Evolutionary conservation across 1,140 invertebrate species (phyloP).

Genomic region (Pemphigus obesinymphae): DNA sequence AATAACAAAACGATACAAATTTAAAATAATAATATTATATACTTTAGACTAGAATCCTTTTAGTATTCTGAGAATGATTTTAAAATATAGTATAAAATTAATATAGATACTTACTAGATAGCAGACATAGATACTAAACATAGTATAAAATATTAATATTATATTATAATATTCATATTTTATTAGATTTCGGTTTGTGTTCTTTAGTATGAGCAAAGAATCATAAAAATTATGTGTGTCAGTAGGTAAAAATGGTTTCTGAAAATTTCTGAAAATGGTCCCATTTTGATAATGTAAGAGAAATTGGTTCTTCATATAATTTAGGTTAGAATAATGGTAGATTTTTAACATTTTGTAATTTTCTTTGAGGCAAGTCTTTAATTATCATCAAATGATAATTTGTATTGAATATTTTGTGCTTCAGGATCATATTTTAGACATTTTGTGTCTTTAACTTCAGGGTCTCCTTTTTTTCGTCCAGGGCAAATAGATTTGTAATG

Average conservation of each 20-base stretch:
- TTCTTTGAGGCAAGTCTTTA: not conserved
- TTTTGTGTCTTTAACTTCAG: constrained; percentile 35
- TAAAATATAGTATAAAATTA: no score
- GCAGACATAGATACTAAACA: no score
- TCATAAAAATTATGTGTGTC: constrained; percentile 43
- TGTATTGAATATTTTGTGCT: not conserved
- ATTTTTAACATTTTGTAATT: not conserved
- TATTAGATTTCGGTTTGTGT: not conserved
- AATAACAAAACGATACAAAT: no score
- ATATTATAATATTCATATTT: not conserved
- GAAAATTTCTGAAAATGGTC: constrained; percentile 41
- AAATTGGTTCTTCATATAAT: constrained; percentile 13
- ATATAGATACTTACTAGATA: no score
- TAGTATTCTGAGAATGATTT: no score
- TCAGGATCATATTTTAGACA: not conserved
- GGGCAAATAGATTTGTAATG: constrained; percentile 38
- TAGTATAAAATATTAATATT: not conserved
- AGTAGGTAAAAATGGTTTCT: constrained; percentile 25
- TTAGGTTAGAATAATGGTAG: not conserved
- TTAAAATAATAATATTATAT: no score
- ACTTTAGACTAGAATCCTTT: no score
- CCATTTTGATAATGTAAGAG: constrained; percentile 30
- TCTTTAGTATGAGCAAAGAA: constrained; percentile 17
- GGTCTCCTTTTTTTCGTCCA: constrained; percentile 40
- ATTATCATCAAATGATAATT: not conserved